These are phyloP conservation scores for Peromyscus leucopus DNA, from an alignment of 2,113 vertebrate species.

Conservation along the genomic window DNA sequence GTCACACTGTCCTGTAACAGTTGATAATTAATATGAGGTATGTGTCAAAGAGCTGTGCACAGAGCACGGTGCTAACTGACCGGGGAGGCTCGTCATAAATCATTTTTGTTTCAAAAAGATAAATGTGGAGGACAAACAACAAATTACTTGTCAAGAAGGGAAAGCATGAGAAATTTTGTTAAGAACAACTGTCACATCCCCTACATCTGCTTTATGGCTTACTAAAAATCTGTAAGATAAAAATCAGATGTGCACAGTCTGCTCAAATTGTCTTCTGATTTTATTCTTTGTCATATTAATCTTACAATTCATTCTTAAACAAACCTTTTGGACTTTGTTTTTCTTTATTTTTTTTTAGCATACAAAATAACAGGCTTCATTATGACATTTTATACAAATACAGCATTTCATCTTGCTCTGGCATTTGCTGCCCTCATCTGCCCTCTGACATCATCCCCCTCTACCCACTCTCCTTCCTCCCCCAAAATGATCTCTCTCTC, in stretches of 20 bases:
- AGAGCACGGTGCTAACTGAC: background rate
- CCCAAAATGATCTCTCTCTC: background rate
- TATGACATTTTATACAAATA: slow-evolving; percentile 27
- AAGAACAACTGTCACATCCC: background rate
- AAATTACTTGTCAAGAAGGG: background rate
- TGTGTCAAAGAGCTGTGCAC: background rate
- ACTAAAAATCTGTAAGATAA: slow-evolving; percentile 2
- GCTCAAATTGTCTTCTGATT: background rate
- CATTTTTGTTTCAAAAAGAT: background rate
- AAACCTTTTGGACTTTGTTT: slow-evolving; percentile 22
- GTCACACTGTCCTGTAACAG: background rate
- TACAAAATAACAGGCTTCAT: background rate
- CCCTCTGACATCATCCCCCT: background rate
- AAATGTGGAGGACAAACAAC: background rate
- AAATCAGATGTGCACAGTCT: background rate
- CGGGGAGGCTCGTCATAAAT: background rate
- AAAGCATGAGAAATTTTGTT: background rate
- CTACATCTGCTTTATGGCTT: background rate
- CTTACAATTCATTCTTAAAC: slow-evolving; percentile 3
- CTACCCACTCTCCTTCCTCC: background rate
- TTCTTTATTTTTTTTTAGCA: background rate
- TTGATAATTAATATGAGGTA: background rate
- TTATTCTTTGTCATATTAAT: slow-evolving; percentile 14
- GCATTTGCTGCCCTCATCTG: background rate
- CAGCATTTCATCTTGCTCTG: background rate